Conservation (phyloP, 2,888 invertebrate genomes). For the Hyposoter dolosus region DNA sequence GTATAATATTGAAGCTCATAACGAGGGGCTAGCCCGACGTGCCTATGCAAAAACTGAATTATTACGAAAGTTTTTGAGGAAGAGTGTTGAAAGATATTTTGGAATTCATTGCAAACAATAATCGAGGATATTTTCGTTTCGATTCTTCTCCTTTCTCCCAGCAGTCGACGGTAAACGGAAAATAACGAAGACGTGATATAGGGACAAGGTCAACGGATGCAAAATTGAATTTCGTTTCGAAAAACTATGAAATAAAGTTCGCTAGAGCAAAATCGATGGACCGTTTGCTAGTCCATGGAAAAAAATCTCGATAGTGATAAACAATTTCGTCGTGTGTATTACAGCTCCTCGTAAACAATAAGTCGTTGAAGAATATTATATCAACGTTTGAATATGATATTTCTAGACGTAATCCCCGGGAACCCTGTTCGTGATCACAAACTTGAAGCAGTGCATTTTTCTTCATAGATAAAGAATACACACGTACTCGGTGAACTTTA, state of each 20-base stretch:
- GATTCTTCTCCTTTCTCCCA: neutral
- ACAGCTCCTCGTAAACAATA: neutral
- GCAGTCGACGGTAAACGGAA: neutral
- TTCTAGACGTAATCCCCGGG: neutral
- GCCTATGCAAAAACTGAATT: neutral
- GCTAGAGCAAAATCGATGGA: neutral
- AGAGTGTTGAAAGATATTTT: neutral
- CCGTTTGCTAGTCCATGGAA: neutral
- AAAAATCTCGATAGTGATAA: neutral
- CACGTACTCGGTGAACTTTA: neutral
- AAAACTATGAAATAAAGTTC: neutral
- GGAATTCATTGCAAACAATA: neutral
- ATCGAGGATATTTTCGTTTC: neutral
- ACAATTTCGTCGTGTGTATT: neutral
- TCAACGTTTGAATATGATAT: neutral
- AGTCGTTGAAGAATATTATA: neutral
- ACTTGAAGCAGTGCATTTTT: slow-evolving; percentile 28
- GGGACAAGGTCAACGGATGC: neutral
- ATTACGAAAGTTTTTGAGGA: neutral
- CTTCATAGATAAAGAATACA: slow-evolving; percentile 22
- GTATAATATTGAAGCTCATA: neutral
- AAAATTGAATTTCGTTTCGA: neutral
- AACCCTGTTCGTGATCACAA: slow-evolving; percentile 48
- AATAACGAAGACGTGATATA: neutral
- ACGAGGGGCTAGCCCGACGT: neutral